phyloP scores from a whole-genome alignment of 2,888 invertebrate genomes.

The Amphimallon solstitiale region DNA sequence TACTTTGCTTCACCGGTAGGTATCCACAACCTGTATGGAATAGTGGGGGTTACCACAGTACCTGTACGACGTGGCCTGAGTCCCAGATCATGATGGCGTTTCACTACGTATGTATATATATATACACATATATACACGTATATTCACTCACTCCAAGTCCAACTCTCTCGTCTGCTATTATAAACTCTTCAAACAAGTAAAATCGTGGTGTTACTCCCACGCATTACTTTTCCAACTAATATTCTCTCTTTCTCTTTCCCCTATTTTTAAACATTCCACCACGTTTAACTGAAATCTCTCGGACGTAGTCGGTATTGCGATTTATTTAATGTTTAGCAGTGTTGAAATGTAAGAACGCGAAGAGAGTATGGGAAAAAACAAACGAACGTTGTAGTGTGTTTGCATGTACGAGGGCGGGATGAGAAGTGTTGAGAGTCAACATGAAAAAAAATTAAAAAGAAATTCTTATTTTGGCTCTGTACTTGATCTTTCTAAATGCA shows the following conservation, averaged over 20 bases:
- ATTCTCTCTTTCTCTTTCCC: not conserved
- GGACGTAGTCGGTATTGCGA: no score
- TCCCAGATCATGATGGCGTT: conserved; percentile 42
- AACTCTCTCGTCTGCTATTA: conserved; percentile 3
- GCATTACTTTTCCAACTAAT: conserved; percentile 14
- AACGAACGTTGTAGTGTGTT: not conserved
- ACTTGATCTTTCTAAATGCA: no score
- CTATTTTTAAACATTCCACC: conserved; percentile 10
- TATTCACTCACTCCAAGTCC: not conserved
- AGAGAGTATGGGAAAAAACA: not conserved
- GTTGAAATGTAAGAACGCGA: conserved; percentile 3
- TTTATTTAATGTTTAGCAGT: conserved; percentile 10
- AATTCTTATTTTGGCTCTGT: no score
- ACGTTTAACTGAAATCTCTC: not conserved
- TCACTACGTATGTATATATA: conserved; percentile 1
- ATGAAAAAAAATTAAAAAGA: no score
- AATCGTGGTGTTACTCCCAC: conserved; percentile 31
- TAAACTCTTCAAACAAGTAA: conserved; percentile 28
- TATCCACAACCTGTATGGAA: conserved; percentile 45
- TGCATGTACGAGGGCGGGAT: no score
- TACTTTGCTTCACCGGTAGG: conserved; percentile 47
- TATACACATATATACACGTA: no score
- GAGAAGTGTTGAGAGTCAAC: no score
- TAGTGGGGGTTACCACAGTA: conserved; percentile 1
- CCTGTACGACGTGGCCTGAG: conserved; percentile 43